phyloP scores from a whole-genome alignment of 1,140 invertebrate genomes.

The Papilio dardanus region DNA sequence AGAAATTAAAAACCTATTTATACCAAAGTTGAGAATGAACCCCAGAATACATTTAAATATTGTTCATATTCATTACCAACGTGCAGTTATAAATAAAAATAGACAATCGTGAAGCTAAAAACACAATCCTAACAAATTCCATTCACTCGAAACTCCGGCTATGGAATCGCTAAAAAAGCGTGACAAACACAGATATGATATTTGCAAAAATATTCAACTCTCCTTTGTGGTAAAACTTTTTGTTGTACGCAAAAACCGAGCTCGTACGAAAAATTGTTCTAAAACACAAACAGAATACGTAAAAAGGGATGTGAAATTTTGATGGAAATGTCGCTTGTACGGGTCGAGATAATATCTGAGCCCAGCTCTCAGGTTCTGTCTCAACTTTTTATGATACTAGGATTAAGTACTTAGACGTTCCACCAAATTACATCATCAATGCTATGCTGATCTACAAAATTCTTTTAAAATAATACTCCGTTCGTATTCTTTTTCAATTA shows the following conservation, averaged over 20 bases:
- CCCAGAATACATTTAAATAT: not conserved
- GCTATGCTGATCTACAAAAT: not conserved
- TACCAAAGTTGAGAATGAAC: not conserved
- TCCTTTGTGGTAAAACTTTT: conserved; percentile 22
- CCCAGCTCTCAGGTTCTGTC: not conserved
- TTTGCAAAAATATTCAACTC: conserved; percentile 19
- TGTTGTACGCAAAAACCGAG: conserved; percentile 2
- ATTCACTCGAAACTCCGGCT: not conserved
- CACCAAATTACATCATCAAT: not conserved
- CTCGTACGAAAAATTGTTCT: conserved; percentile 19
- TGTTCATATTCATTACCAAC: not conserved
- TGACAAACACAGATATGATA: conserved; percentile 13
- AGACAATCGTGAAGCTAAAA: not conserved
- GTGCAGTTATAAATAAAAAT: not conserved
- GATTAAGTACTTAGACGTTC: not conserved
- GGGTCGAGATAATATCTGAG: not conserved
- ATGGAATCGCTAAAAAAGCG: not conserved
- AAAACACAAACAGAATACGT: conserved; percentile 15
- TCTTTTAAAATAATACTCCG: too few species aligned
- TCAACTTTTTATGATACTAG: not conserved
- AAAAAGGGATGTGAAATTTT: conserved; percentile 13
- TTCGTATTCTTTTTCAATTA: too few species aligned
- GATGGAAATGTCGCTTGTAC: conserved; percentile 2
- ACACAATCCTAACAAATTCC: conserved; percentile 3
- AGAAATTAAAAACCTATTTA: not conserved